Base-by-base conservation (phyloP, 1,140 invertebrate genomes). In the Choristoneura fumiferana region DNA sequence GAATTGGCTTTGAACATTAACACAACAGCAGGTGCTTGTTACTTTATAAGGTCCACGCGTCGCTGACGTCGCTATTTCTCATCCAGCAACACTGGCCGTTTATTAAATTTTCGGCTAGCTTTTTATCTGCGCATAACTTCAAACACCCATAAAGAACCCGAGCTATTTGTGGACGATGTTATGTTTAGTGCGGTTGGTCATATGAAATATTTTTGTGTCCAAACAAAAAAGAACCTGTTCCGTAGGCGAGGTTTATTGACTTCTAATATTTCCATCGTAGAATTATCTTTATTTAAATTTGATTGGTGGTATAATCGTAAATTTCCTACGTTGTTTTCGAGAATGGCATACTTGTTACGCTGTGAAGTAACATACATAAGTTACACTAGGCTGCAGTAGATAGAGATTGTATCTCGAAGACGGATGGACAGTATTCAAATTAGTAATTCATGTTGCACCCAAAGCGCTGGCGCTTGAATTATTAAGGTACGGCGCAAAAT, bases 141-240 rank as follows among this genome's bases (percentile, higher is more conserved):
- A 13, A 49, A 49, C 18, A 18, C 18, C 22, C 43, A 49, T 29
- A 49, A 13, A 12, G 17, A 45, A 43, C 9, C 40, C 9, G 10
- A 49, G 22, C 43, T 49, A 49, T 49, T 29, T 29, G 12, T 13
- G 18, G 12, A 13, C 43, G 18, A 49, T 13, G 12, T 12, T 39
- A 5, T 49, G 43, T 49, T 22, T 63, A 64, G 55, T 49, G 53
- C 58, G 60, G 61, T 73, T 71, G 71, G 61, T 69, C 68, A 75
- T 71, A 80, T 77, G 76, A 72, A 76, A 74, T 84, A 76, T 81
- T 49, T 18, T 81, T 81, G 76, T 77, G 76, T 77, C 73, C 76
- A 79, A 82, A 78, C 74, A 77, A 81, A 81, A 80, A 76, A 74
- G 67, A 87, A 87, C 83, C 78, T 65, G 83, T 86, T 85, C 65